Evolutionary conservation across 1,140 invertebrate genomes (phyloP).

Genomic region (Hylaeus volcanicus): DNA sequence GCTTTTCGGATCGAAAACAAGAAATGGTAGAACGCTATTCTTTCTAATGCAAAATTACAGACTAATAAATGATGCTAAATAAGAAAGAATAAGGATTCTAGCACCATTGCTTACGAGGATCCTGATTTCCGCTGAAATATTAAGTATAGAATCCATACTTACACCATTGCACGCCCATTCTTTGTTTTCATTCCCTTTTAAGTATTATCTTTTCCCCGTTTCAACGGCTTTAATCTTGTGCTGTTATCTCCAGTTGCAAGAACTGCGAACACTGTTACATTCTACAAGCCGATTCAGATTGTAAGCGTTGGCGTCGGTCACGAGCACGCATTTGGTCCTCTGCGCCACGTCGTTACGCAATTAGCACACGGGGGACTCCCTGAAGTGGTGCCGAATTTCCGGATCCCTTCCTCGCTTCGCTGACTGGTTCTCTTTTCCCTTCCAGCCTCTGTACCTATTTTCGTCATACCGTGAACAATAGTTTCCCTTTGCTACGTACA

Average conservation of each 20-base stretch:
- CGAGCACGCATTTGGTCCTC: not conserved
- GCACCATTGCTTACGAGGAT: too few relatives aligned
- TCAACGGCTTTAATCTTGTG: too few relatives aligned
- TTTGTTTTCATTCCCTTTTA: too few relatives aligned
- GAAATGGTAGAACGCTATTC: too few relatives aligned
- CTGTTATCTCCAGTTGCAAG: not conserved
- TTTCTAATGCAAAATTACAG: too few relatives aligned
- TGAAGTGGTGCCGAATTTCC: constrained; percentile 48
- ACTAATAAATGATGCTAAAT: too few relatives aligned
- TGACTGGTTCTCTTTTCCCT: constrained; percentile 48
- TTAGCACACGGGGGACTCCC: constrained; percentile 66
- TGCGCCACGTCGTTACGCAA: constrained; percentile 65
- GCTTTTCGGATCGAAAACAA: too few relatives aligned
- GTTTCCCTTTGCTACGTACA: constrained; percentile 62
- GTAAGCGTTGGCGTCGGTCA: not conserved
- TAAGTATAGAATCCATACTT: too few relatives aligned
- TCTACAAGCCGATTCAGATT: not conserved
- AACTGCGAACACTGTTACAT: not conserved
- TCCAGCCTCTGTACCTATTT: constrained; percentile 50
- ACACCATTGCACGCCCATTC: too few relatives aligned
- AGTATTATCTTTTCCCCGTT: too few relatives aligned
- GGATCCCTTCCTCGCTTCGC: constrained; percentile 46
- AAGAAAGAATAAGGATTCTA: too few relatives aligned
- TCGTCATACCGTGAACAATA: constrained; percentile 65
- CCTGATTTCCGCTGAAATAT: too few relatives aligned